Evolutionary conservation across 2,888 invertebrate genomes (phyloP), one percentile per base, ranked within the genome.

Genomic region (Capitulum mitella): DNA sequence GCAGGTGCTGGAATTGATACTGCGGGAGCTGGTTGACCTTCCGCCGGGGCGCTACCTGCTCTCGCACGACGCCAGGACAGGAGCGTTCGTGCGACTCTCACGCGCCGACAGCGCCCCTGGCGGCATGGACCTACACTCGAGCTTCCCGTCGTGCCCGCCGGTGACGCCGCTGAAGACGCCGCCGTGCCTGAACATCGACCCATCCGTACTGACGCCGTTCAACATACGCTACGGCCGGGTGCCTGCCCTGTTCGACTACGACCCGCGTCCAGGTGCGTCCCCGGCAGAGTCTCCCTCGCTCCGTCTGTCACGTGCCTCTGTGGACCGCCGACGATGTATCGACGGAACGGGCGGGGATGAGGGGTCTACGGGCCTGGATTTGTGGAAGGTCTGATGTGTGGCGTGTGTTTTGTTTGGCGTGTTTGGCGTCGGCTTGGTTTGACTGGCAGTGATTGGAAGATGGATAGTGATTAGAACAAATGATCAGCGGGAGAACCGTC

Each of bases 181-280:
- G 14, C 76, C 29, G n/a, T 46, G 76, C 29, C 29, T 76, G 5
- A 29, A 19, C 29, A 29, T 76, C 8, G 76, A 76, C 76, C 43
- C 76, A 12, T 76, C 76, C 19, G 43, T 76, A 3, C 46, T 76
- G 76, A 46, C 76, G 43, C 46, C 76, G 5, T 76, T 29, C 76
- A 76, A 76, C 46, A 29, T 43, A 5, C n/a, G 32, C 29, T 76
- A 32, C 32, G 76, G 76, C 29, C 76, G 76, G 8, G 76, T 76
- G 29, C 76, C 76, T 0, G 76, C 46, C 32, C n/a, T 32, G 3
- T 76, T 76, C 76, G 10, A 46, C 48, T 76, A 76, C 76, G 37
- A 19, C 22, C 5, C 5, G 19, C 51, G 51, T 16, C 51, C 22
- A 22, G 14, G 51, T 22, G 51, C 51, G 19, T 14, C 5, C n/a